phyloP scores from a whole-genome alignment of 92 coral and sea anemone genomes.

The Meandrina meandrites region DNA sequence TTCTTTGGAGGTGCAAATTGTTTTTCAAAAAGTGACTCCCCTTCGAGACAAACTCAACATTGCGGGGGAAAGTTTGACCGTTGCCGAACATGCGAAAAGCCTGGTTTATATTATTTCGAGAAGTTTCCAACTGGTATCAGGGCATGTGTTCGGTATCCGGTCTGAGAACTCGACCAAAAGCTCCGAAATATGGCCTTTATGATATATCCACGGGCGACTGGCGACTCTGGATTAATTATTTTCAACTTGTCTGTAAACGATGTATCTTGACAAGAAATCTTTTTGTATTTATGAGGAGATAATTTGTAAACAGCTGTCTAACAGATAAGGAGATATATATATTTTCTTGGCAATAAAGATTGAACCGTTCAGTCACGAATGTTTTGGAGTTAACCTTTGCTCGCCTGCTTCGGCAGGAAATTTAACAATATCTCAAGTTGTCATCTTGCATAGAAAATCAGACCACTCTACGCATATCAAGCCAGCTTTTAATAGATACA shows the following conservation, averaged over 20 bases:
- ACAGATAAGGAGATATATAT: constrained; percentile 30
- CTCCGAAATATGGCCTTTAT: background rate
- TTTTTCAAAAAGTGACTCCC: background rate
- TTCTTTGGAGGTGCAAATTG: background rate
- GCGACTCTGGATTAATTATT: constrained; percentile 36
- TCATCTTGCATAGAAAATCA: constrained; percentile 10
- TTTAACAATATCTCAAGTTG: constrained; percentile 11
- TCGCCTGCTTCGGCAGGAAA: background rate
- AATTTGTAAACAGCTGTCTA: constrained; percentile 61
- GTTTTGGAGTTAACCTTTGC: constrained; percentile 1
- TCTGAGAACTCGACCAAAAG: background rate
- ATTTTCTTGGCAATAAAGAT: background rate
- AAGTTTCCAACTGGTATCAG: background rate
- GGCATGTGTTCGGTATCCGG: constrained; percentile 1
- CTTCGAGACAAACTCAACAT: background rate
- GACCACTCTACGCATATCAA: background rate
- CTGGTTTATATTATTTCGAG: background rate
- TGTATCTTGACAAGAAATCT: constrained; percentile 66
- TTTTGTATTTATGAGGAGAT: constrained; percentile 56
- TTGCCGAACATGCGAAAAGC: background rate
- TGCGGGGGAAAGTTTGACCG: background rate
- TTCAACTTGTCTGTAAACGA: constrained; percentile 53
- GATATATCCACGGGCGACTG: constrained; percentile 15
- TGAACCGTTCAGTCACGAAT: background rate
- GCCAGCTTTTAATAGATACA: constrained; percentile 10